Conservation (phyloP, 2,113 vertebrate species). For the Paramormyrops kingsleyae region DNA sequence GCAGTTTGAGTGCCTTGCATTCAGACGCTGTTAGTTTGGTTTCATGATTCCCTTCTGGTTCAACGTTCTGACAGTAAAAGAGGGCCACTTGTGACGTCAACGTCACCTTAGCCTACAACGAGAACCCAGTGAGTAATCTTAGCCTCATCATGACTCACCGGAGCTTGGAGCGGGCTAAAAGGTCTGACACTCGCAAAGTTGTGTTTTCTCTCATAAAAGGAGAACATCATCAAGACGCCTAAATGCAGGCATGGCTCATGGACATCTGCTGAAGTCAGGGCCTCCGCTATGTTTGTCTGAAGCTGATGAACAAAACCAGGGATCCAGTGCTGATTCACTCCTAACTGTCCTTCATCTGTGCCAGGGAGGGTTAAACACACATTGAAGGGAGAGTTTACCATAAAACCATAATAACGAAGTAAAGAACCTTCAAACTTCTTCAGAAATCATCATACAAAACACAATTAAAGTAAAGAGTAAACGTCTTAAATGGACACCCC, state of each 20-base stretch:
- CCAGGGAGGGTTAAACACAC: neutral
- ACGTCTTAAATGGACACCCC: neutral
- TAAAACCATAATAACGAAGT: neutral
- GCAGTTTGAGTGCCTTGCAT: too few species aligned
- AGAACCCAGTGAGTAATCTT: neutral
- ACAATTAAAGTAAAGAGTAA: neutral
- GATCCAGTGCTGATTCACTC: neutral
- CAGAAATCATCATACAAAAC: neutral
- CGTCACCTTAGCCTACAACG: neutral
- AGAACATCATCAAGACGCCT: neutral
- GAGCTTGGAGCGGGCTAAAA: neutral
- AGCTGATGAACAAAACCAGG: neutral
- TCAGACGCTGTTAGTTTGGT: neutral
- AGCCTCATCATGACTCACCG: neutral
- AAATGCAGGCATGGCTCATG: neutral
- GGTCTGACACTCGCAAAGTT: neutral
- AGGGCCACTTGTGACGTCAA: neutral
- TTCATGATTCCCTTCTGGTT: neutral
- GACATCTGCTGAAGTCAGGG: neutral
- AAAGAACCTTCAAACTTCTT: neutral
- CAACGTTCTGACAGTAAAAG: neutral
- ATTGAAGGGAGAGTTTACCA: neutral
- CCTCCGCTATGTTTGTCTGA: neutral
- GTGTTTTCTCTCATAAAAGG: neutral
- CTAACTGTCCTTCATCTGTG: neutral